Percentiles rank a stretch among this genome's conserved stretches.
These are phyloP conservation scores for Drosophila helvetica DNA, from an alignment of 2,888 invertebrate genomes.

Conservation along the genomic window DNA sequence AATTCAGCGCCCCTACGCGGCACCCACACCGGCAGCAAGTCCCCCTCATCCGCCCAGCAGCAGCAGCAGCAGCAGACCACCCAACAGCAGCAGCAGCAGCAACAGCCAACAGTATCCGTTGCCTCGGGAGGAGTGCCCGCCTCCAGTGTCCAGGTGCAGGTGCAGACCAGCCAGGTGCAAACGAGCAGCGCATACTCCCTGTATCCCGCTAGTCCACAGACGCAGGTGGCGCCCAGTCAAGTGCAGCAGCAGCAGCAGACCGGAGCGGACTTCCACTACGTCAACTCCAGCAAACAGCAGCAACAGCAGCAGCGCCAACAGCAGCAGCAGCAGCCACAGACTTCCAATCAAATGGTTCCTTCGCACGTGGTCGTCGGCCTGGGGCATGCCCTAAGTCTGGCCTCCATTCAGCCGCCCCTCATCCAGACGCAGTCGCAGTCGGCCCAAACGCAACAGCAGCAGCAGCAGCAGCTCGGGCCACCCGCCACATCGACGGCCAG, in stretches of 20 bases:
- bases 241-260: constrained; percentile 66
- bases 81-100: constrained; percentile 18
- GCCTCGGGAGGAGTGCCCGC: constrained; percentile 52
- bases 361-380: constrained; percentile 72
- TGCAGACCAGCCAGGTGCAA: constrained; percentile 82
- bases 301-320: constrained; percentile 79
- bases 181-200: constrained; percentile 90
- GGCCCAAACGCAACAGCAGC: constrained; percentile 60
- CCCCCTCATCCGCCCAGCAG: constrained; percentile 72
- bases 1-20: constrained; percentile 41
- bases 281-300: constrained; percentile 60
- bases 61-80: constrained; percentile 53
- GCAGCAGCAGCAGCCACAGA: constrained; percentile 81
- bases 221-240: constrained; percentile 71
- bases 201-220: constrained; percentile 85
- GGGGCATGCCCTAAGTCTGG: constrained; percentile 63
- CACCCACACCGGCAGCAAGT: constrained; percentile 66
- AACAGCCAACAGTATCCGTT: constrained; percentile 1
- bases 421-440: constrained; percentile 63
- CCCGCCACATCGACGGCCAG: constrained; percentile 70
- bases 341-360: constrained; percentile 84
- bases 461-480: constrained; percentile 58
- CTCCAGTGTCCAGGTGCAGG: constrained; percentile 74
- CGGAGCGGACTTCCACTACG: constrained; percentile 72
- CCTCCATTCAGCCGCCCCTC: constrained; percentile 63